phyloP scores from a whole-genome alignment of 2,888 invertebrate species.

The Drosophila siamana region DNA sequence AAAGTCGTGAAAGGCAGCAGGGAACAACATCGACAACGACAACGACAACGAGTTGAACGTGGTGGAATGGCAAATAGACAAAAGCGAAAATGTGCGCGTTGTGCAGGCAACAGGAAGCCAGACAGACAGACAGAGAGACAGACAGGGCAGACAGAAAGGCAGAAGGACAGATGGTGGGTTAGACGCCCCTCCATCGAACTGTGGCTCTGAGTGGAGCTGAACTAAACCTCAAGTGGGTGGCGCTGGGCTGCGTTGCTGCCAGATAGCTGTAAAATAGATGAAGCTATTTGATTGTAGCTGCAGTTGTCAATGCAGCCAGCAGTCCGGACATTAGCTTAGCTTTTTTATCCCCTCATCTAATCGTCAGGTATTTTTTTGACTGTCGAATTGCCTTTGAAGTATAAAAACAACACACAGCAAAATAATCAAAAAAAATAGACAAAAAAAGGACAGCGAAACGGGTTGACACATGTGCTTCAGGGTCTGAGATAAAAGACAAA shows the following conservation, averaged over 20 bases:
- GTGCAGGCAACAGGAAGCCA: conserved; percentile 48
- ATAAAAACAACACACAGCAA: background rate
- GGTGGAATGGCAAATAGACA: conserved; percentile 47
- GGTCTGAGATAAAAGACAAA: background rate
- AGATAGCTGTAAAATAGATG: conserved; percentile 9
- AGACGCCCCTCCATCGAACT: background rate
- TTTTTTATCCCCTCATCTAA: conserved; percentile 3
- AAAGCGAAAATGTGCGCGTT: conserved; percentile 56
- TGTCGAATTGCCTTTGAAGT: conserved; percentile 53
- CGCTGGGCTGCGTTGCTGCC: conserved; percentile 38
- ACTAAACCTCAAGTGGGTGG: conserved; percentile 33
- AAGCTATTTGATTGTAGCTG: conserved; percentile 21
- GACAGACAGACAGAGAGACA: conserved; percentile 36
- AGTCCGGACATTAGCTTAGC: conserved; percentile 16
- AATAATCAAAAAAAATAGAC: too few species aligned
- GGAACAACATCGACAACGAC: background rate
- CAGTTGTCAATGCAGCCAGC: conserved; percentile 51
- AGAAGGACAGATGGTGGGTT: conserved; percentile 3
- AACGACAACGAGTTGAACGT: conserved; percentile 27
- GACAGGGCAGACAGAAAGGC: conserved; percentile 34
- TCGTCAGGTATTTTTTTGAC: conserved; percentile 23
- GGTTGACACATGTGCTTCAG: conserved; percentile 29
- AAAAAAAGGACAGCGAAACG: conserved; percentile 23
- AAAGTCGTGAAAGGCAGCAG: conserved; percentile 52
- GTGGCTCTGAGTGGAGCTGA: conserved; percentile 1